phyloP scores from a whole-genome alignment of 1,140 invertebrate species.

The Bombus sibiricus region DNA sequence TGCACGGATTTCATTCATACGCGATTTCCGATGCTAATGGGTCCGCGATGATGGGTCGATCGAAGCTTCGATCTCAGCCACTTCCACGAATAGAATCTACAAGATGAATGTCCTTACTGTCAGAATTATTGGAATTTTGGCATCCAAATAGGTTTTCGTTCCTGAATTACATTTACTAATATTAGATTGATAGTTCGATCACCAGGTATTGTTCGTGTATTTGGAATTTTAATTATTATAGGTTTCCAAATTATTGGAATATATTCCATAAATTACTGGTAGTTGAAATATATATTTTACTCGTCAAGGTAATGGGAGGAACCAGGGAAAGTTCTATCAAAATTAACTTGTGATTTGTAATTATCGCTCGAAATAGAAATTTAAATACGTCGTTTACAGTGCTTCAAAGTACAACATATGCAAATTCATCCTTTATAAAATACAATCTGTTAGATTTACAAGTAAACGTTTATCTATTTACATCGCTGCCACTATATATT shows the following conservation, averaged over 20 bases:
- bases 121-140: neutral
- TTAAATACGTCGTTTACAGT: neutral
- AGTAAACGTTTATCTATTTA: neutral
- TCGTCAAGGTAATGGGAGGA: neutral
- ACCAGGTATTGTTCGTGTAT: no score
- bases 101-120: neutral
- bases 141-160: neutral
- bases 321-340: neutral
- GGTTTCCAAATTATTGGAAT: no score
- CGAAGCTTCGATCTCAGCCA: neutral
- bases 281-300: neutral
- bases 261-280: no score
- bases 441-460: neutral
- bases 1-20: constrained; percentile 54
- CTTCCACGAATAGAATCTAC: neutral
- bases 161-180: neutral
- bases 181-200: no score
- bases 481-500: neutral
- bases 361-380: neutral
- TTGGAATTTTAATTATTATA: no score
- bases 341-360: neutral
- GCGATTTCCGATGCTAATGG: constrained; percentile 53
- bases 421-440: neutral
- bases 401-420: neutral
- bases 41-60: constrained; percentile 23